Base-by-base conservation (phyloP, 2,113 vertebrate genomes). In the Tringa solitaria region DNA sequence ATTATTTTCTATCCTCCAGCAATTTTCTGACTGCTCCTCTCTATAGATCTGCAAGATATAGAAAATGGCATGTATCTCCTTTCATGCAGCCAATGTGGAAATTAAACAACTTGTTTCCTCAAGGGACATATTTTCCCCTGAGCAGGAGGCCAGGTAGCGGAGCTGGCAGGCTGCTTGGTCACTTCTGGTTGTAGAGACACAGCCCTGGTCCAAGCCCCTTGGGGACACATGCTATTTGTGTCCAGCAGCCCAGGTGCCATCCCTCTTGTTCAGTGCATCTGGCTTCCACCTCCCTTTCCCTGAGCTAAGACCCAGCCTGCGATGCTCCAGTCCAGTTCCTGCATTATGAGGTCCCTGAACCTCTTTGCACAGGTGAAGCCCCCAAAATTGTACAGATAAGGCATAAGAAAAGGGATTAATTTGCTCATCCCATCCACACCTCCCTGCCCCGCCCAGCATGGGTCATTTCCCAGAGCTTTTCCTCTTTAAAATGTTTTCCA, bases 61-160 rank as follows among this genome's bases (percentile, higher is more conserved):
- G 91, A 95, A 95, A 97, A 91, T 84, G 54, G 79, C 79, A 73
- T 91, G 22, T 92, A 93, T 61, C 73, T 93, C 46, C 84, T 96
- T 89, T 90, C 68, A 87, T 23, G 37, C 68, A 87, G 60, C 63
- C 91, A 56, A 33, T 10, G 33, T 94, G 63, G 94, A 97, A 97
- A 96, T 96, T 96, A 97, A 97, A 96, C 68, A 75, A 87, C 81
- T 87, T 78, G 26, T 77, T 91, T 97, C 65, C 85, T 89, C 69
- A 33, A 33, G 86, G 57, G 50, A 60, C 26, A 9, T 56, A 45
- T 78, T 91, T 92, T 45, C 10, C 27, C 43, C 39, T 0, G 0
- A 63, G 53, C 68, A 75, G 56, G 16, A 87, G 69, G 35, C 53
- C 57, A 78, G 83, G 85, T 85, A 85, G 68, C n/a, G 64, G 57